Conservation (phyloP, 2,113 vertebrate species). For the Peromyscus californicus region DNA sequence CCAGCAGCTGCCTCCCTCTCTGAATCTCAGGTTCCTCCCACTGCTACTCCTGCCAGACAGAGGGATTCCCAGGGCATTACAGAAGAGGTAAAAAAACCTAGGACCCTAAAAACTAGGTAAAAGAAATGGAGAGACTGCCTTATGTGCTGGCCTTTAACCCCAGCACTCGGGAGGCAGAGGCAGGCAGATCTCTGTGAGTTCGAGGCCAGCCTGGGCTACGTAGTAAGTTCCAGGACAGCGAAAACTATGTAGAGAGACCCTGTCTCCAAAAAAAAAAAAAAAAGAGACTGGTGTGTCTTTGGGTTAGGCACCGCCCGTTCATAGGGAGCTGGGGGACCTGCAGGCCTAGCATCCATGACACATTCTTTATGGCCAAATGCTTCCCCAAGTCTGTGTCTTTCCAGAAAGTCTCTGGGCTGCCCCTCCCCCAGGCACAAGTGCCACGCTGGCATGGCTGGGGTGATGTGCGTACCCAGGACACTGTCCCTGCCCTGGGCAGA, state of each 20-base stretch:
- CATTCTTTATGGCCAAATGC: neutral
- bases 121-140: neutral
- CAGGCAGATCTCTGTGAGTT: neutral
- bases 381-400: neutral
- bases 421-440: constrained; percentile 61
- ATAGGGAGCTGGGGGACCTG: neutral
- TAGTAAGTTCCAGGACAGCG: neutral
- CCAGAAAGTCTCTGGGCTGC: constrained; percentile 15
- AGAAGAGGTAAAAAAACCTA: neutral
- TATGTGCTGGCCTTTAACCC: neutral
- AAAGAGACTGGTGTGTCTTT: neutral
- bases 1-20: neutral
- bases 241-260: neutral
- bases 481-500: constrained; percentile 27
- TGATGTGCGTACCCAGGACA: constrained; percentile 40
- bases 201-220: neutral
- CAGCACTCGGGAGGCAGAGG: neutral
- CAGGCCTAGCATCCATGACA: neutral
- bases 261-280: neutral
- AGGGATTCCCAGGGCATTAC: neutral
- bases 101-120: neutral
- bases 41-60: neutral
- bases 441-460: constrained; percentile 79
- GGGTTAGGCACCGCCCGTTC: neutral
- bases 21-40: constrained; percentile 39